Conservation (phyloP, 2,113 vertebrate genomes). For the Lethenteron camtschaticum region DNA sequence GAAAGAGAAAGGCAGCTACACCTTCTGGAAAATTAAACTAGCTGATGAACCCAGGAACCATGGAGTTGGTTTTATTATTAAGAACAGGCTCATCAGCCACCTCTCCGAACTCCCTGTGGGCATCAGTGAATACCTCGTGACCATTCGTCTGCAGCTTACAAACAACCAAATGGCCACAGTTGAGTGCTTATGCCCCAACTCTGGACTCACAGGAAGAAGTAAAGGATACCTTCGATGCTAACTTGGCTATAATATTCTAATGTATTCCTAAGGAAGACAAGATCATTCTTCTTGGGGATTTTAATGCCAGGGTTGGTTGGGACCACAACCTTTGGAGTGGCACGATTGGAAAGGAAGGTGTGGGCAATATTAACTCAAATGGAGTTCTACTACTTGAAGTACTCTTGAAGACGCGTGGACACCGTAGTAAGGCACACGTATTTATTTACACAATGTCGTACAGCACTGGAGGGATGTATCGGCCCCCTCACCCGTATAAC, state of each 20-base stretch:
- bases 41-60: not conserved
- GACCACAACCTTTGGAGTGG: not conserved
- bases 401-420: too few relatives aligned
- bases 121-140: not conserved
- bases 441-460: too few relatives aligned
- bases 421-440: too few relatives aligned
- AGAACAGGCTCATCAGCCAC: not conserved
- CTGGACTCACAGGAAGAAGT: not conserved
- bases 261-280: not conserved
- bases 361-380: not conserved
- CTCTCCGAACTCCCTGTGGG: not conserved
- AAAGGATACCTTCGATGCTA: not conserved
- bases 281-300: constrained; percentile 5
- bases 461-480: too few relatives aligned
- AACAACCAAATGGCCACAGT: not conserved
- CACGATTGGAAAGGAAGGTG: not conserved
- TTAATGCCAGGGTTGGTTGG: not conserved
- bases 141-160: not conserved
- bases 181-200: not conserved
- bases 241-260: not conserved
- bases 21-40: not conserved
- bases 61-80: not conserved
- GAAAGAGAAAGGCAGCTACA: not conserved
- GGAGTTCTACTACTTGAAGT: not conserved
- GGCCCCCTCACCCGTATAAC: too few relatives aligned